A percentile compares a stretch with the other conserved stretches of the same genome.
phyloP scores from a whole-genome alignment of 1,140 invertebrate species.

The Saxidomus purpurata region DNA sequence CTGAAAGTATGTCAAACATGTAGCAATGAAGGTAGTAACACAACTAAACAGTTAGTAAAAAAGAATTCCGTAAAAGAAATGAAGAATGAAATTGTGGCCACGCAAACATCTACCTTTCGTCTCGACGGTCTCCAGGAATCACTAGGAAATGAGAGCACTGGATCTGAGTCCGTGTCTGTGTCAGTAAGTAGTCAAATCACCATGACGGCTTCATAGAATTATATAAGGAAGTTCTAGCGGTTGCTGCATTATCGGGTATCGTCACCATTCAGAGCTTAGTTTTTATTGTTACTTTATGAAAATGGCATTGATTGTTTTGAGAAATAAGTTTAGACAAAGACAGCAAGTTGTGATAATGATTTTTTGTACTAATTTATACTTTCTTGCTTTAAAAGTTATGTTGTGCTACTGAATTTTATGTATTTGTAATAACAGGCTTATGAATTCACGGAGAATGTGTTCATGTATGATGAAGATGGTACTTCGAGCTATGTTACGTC shows the following conservation, averaged over 20 bases:
- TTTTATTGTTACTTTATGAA: too few relatives aligned
- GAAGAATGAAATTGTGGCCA: not conserved
- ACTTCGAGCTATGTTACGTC: constrained; percentile 37
- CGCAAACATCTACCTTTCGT: constrained; percentile 13
- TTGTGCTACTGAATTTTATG: too few relatives aligned
- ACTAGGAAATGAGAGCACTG: not conserved
- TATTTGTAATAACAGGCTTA: not conserved
- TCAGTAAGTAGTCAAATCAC: not conserved
- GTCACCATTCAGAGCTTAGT: too few relatives aligned
- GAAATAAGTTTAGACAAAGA: too few relatives aligned
- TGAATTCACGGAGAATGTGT: constrained; percentile 24
- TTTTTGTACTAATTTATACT: too few relatives aligned
- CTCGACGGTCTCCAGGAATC: constrained; percentile 13
- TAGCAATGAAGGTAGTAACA: constrained; percentile 23
- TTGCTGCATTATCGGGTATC: too few relatives aligned
- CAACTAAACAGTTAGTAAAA: constrained; percentile 45
- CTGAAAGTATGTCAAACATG: constrained; percentile 40
- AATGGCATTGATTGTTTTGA: too few relatives aligned
- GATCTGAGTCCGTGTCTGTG: not conserved
- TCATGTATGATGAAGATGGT: constrained; percentile 50
- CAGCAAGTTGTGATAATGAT: too few relatives aligned
- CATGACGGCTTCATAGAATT: too few relatives aligned
- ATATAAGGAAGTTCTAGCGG: too few relatives aligned
- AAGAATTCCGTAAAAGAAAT: constrained; percentile 29
- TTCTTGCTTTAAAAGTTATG: too few relatives aligned